Conservation (phyloP, 1,140 invertebrate genomes). For the Eumaeus atala region DNA sequence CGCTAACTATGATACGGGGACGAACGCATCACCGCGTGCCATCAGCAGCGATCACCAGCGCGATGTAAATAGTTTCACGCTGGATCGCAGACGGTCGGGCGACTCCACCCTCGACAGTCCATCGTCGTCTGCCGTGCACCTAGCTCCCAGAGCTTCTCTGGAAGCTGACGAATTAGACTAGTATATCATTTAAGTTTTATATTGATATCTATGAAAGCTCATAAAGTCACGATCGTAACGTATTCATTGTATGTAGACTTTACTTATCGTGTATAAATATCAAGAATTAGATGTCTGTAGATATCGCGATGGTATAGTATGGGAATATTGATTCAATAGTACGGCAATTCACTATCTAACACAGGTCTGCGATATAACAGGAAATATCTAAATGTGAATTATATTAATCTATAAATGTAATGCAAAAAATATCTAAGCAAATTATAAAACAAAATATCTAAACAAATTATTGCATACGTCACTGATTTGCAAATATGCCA, state of each 20-base stretch:
- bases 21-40: conserved; percentile 24
- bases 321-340: background rate
- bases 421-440: no score
- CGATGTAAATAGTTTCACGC: conserved; percentile 36
- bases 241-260: background rate
- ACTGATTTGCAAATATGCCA: no score
- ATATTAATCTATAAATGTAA: no score
- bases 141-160: conserved; percentile 40
- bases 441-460: no score
- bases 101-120: conserved; percentile 18
- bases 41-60: conserved; percentile 19
- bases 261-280: background rate
- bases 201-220: conserved; percentile 4
- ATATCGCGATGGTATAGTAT: background rate
- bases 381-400: no score
- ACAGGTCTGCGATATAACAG: background rate
- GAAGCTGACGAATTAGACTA: conserved; percentile 55
- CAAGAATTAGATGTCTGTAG: background rate
- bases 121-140: conserved; percentile 22
- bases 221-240: background rate
- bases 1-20: conserved; percentile 19
- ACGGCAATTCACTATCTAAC: background rate
- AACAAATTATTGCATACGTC: no score
- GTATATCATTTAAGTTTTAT: conserved; percentile 13
- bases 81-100: conserved; percentile 53